These are phyloP conservation scores for Rhipidura dahli DNA, from an alignment of 2,113 vertebrate species.

Conservation along the genomic window DNA sequence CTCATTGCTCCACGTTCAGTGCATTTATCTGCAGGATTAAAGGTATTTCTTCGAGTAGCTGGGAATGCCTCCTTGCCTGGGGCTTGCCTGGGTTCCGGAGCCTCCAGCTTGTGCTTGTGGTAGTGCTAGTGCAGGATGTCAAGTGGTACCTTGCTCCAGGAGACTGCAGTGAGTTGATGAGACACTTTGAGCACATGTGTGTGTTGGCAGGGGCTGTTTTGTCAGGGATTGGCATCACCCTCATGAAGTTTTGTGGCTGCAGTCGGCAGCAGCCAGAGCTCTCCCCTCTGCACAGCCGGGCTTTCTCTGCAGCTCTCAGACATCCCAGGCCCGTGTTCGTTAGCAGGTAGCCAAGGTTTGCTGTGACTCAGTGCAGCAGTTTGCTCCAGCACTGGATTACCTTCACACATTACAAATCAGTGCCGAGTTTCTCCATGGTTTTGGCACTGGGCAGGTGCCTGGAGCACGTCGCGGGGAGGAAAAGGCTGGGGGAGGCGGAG, in stretches of 20 bases:
- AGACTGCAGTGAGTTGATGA: not conserved
- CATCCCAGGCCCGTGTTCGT: not conserved
- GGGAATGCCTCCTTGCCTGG: not conserved
- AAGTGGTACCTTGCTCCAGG: not conserved
- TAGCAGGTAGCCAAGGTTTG: constrained; percentile 12
- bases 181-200: rapidly evolving
- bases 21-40: not conserved
- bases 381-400: not conserved
- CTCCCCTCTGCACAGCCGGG: not conserved
- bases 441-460: constrained; percentile 53
- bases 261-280: not conserved
- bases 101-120: rapidly evolving
- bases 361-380: not conserved
- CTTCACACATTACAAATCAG: constrained; percentile 27
- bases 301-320: not conserved
- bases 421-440: not conserved
- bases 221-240: rapidly evolving
- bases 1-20: rapidly evolving
- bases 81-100: not conserved
- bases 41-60: not conserved
- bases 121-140: not conserved
- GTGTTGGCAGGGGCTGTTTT: not conserved
- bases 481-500: not conserved
- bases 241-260: rapidly evolving
- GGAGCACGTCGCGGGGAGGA: constrained; percentile 10